Conservation (phyloP, 2,797 vertebrate species). For the Pipistrellus pygmaeus region DNA sequence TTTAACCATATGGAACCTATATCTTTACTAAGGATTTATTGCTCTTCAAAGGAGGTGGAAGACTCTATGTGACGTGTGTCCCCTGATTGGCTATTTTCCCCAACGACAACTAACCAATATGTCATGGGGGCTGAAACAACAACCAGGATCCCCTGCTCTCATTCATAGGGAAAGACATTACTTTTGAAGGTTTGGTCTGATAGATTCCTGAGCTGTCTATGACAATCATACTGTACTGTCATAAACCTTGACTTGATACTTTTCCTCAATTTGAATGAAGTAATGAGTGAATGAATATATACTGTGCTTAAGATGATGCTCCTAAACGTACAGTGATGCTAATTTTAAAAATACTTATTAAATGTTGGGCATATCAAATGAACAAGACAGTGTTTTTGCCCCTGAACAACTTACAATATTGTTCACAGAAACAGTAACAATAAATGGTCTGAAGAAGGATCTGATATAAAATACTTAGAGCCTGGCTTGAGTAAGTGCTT, state of each 20-base stretch:
- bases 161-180: neutral
- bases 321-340: conserved; percentile 26
- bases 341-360: conserved; percentile 56
- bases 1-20: conserved; percentile 53
- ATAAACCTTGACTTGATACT: conserved; percentile 24
- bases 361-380: neutral
- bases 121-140: neutral
- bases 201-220: neutral
- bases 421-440: conserved; percentile 35
- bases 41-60: conserved; percentile 50
- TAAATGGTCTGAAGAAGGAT: conserved; percentile 23
- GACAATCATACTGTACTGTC: neutral
- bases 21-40: conserved; percentile 44
- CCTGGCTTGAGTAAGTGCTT: neutral
- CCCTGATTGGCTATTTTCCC: conserved; percentile 62
- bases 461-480: conserved; percentile 48
- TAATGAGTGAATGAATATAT: neutral
- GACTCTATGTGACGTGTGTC: conserved; percentile 58
- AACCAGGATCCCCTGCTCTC: neutral
- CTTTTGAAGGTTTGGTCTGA: neutral
- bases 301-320: conserved; percentile 14
- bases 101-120: conserved; percentile 20
- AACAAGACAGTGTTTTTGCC: neutral
- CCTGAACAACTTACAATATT: neutral
- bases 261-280: conserved; percentile 39